Evolutionary conservation across 2,888 invertebrate genomes (phyloP).

Genomic region (Notocelia uddmanniana): DNA sequence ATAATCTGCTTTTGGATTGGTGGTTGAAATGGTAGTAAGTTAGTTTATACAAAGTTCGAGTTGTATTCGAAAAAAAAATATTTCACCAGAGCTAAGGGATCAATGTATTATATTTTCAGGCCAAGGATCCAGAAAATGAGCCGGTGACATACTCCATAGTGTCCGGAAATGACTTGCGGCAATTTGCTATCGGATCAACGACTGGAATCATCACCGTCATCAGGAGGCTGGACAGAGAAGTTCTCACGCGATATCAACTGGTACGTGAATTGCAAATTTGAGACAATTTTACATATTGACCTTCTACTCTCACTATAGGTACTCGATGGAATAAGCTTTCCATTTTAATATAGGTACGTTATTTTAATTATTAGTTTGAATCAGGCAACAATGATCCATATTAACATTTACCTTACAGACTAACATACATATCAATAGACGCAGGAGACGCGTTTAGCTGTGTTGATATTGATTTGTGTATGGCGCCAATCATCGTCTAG

Average conservation of each 20-base stretch:
- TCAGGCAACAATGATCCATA: no score
- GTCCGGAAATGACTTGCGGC: constrained; percentile 95
- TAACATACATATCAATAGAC: no score
- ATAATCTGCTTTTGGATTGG: no score
- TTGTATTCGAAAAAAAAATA: no score
- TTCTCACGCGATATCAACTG: constrained; percentile 94
- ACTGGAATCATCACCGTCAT: constrained; percentile 96
- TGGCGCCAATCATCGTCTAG: no score
- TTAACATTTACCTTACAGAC: no score
- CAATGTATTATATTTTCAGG: constrained; percentile 79
- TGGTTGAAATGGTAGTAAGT: no score
- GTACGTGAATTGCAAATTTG: constrained; percentile 72
- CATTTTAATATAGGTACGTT: no score
- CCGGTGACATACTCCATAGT: constrained; percentile 93
- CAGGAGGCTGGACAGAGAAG: constrained; percentile 94
- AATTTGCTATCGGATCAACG: constrained; percentile 93
- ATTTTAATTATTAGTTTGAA: no score
- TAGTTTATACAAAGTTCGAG: no score
- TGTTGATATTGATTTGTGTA: no score
- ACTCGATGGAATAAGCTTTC: neutral
- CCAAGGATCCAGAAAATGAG: constrained; percentile 95
- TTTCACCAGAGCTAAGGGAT: neutral
- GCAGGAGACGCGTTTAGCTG: no score
- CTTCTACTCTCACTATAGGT: neutral
- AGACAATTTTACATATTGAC: neutral